Evolutionary conservation across 30 jellyfish, hydroid and myxozoan species (phyloP), one percentile per base, ranked within the genome.

Genomic region (Cassiopea xamachana): DNA sequence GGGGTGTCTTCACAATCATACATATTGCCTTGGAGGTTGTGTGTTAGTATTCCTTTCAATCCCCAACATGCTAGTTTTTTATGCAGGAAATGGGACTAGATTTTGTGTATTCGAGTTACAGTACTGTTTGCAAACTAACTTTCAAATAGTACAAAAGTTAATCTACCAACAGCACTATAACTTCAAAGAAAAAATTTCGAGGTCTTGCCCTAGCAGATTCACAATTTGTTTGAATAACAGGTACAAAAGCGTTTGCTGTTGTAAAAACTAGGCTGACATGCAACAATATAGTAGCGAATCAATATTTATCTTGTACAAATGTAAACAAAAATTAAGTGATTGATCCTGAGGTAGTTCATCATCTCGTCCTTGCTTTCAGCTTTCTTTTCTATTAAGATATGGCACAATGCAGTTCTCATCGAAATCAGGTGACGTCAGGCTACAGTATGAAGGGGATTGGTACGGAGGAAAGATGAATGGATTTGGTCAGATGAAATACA

Each of bases 361-460:
- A 27, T 27, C 39, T 27, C 39, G 39, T 27, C 39, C 39, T 27
- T 0, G 39, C 39, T 27, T 27, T 27, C 39, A 27, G 39, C 39
- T 27, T 27, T 27, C 75, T 15, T 8, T 47, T 48, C 19, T 14
- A 45, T 50, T 73, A 10, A 94, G 98, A 46, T 91, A 79, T 76
- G 98, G 98, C 1, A 93, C 85, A 44, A 94, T 94, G 98, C 43
- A 44, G 51, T 94, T 84, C 85, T 93, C 98, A 14, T 47, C 81
- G 51, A 59, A 69, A 48, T 15, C 92, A 7, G 45, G 77, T 7
- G 89, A 87, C 7, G 69, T 70, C n/a, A 97, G 90, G 67, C 85
- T 79, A 39, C 69, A 79, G 0, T 96, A 96, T 79, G 97, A 96
- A 19, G 99, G 99, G 48, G 98, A 96, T 64, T 96, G 99, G 99